These are phyloP conservation scores for Meteorus cinctellus DNA, from an alignment of 2,888 invertebrate genomes.

Conservation along the genomic window DNA sequence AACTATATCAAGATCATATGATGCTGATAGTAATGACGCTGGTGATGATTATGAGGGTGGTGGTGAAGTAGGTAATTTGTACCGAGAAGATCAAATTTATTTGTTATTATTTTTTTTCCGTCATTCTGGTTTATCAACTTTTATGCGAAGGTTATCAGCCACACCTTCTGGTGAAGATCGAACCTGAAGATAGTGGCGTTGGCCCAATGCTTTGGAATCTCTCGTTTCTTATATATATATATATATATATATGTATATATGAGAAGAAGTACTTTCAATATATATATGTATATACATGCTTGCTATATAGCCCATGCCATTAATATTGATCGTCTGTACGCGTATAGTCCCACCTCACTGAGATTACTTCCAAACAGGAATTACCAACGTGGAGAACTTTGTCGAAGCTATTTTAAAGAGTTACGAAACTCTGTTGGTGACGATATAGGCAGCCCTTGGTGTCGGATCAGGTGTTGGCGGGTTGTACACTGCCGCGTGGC, in stretches of 20 bases:
- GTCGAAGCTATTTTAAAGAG: constrained; percentile 48
- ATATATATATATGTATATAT: neutral
- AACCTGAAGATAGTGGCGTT: constrained; percentile 5
- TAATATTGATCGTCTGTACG: constrained; percentile 45
- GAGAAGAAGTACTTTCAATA: constrained; percentile 40
- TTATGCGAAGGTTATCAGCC: constrained; percentile 10
- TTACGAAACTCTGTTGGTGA: constrained; percentile 43
- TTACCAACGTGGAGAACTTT: constrained; percentile 45
- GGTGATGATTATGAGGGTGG: neutral
- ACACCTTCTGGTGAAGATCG: constrained; percentile 32
- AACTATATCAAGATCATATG: constrained; percentile 13
- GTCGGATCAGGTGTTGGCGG: constrained; percentile 38
- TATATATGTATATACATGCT: constrained; percentile 37
- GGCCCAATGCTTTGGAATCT: constrained; percentile 12
- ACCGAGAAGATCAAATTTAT: neutral
- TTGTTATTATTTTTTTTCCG: neutral
- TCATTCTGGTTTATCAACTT: neutral
- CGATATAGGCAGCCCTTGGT: constrained; percentile 31
- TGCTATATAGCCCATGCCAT: constrained; percentile 34
- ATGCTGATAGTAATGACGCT: neutral
- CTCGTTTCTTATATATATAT: constrained; percentile 27
- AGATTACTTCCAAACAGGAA: constrained; percentile 47
- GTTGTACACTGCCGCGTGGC: constrained; percentile 16
- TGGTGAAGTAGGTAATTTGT: neutral
- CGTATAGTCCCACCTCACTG: constrained; percentile 37